Evolutionary conservation across 2,888 invertebrate species (phyloP), one percentile per base, ranked within the genome.

Genomic region (Mythimna pallens): DNA sequence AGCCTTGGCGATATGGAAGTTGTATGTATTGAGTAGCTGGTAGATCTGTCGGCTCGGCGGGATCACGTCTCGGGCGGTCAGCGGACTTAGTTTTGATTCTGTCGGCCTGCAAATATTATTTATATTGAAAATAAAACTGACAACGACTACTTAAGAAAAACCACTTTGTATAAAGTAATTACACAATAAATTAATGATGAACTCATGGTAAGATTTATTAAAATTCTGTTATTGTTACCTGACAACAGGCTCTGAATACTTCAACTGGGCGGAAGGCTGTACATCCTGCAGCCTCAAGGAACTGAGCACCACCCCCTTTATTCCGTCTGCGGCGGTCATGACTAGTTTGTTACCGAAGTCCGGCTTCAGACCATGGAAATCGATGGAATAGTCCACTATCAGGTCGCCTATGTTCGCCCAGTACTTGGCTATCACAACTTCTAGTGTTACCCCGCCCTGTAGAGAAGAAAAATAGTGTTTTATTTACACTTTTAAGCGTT

Each of bases 351-450:
- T 86, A 47, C 94, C 94, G 90, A 97, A 97, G 90, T 97, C 97
- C n/a, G 98, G 97, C 89, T 97, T 97, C 69, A 99, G 97, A 1
- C 99, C 99, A 93, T 97, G 97, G 94, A 99, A 99, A 88, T 98
- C 97, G 61, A 99, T 93, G 55, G 96, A 97, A 93, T 98, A 99
- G 91, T 97, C 97, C 34, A 99, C 92, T 58, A 93, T 94, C 70
- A 98, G 97, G 59, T 98, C 98, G 43, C 99, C 99, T 69, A 98
- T 96, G 96, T 98, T 99, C 14, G 99, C 98, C 99, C 99, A 99
- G 97, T 99, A 99, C 93, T 99, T 99, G 12, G 99, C 99, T 78
- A 99, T 97, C 73, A 98, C 98, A 58, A 99, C 95, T 95, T 99
- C 99, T 75, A 99, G 93, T 30, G 98, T 98, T 36, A 98, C 95